Evolutionary conservation across 1,140 invertebrate species (phyloP).

Genomic region (Drosophila ficusphila): DNA sequence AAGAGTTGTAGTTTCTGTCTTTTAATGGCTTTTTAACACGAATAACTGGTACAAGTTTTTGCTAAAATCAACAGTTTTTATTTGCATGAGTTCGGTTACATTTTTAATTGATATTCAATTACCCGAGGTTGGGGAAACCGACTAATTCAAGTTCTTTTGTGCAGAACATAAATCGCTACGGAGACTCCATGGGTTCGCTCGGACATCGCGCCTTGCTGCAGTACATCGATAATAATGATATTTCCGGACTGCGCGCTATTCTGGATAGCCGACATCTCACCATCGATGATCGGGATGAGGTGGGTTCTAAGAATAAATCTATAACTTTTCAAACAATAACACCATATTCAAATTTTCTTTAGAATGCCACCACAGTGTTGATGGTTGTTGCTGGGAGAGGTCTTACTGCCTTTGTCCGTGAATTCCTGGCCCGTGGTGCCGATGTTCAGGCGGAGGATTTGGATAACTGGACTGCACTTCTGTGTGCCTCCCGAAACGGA

Average conservation of each 20-base stretch:
- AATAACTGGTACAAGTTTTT: constrained; percentile 20
- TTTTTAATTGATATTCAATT: neutral
- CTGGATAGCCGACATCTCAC: constrained; percentile 92
- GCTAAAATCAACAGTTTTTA: constrained; percentile 3
- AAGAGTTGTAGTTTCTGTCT: constrained; percentile 11
- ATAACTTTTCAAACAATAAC: neutral
- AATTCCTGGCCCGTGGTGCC: constrained; percentile 93
- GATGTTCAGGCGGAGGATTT: constrained; percentile 95
- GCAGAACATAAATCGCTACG: constrained; percentile 83
- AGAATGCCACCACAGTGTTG: constrained; percentile 96
- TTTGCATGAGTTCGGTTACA: constrained; percentile 31
- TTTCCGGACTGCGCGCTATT: constrained; percentile 91
- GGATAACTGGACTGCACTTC: constrained; percentile 96
- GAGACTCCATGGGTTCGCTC: constrained; percentile 95
- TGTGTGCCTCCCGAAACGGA: constrained; percentile 96
- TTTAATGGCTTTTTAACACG: constrained; percentile 26
- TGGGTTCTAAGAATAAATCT: constrained; percentile 85
- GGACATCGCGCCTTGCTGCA: constrained; percentile 91
- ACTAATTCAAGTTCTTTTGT: neutral
- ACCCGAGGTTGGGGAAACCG: neutral
- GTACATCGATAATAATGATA: constrained; percentile 92
- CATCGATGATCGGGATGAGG: constrained; percentile 96
- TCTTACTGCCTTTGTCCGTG: constrained; percentile 91
- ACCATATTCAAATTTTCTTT: constrained; percentile 17
- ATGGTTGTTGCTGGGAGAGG: constrained; percentile 94